Percentiles rank a stretch among this genome's conserved stretches.
phyloP scores from a whole-genome alignment of 1,140 invertebrate genomes.

The Solen grandis region DNA sequence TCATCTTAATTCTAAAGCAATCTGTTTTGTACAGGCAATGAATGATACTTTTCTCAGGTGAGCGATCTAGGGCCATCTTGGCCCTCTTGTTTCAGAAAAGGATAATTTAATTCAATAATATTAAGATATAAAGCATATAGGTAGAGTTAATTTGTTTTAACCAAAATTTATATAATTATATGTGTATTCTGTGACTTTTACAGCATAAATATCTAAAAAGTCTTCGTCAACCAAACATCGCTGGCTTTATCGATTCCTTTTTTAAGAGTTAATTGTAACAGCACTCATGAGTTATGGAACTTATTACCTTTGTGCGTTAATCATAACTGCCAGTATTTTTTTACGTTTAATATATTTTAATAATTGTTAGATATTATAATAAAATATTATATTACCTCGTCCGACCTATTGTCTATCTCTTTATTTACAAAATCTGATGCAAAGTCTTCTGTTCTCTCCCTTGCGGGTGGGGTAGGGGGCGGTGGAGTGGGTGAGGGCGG shows the following conservation, averaged over 20 bases:
- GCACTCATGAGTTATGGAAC: background rate
- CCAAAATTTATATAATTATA: no score
- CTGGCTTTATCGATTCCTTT: background rate
- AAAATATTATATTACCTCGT: conserved; percentile 34
- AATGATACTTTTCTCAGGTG: no score
- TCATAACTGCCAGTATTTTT: background rate
- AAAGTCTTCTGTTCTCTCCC: conserved; percentile 15
- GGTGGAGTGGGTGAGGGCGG: conserved; percentile 2
- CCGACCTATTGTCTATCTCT: conserved; percentile 8
- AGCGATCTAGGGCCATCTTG: no score
- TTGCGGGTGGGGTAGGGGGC: conserved; percentile 16
- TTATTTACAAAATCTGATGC: conserved; percentile 24
- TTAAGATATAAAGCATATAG: no score
- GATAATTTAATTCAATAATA: no score
- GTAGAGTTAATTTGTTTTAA: no score
- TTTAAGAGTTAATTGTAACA: background rate
- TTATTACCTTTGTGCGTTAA: background rate
- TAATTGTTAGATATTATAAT: background rate
- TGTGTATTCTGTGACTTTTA: no score
- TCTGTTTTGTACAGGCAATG: no score
- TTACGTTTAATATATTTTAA: background rate
- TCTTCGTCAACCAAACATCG: background rate
- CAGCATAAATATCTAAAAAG: no score
- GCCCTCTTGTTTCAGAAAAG: no score
- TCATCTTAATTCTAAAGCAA: no score